Percentiles rank a stretch among this genome's conserved stretches.
Conservation (phyloP, 2,113 vertebrate species). For the Riparia riparia region DNA sequence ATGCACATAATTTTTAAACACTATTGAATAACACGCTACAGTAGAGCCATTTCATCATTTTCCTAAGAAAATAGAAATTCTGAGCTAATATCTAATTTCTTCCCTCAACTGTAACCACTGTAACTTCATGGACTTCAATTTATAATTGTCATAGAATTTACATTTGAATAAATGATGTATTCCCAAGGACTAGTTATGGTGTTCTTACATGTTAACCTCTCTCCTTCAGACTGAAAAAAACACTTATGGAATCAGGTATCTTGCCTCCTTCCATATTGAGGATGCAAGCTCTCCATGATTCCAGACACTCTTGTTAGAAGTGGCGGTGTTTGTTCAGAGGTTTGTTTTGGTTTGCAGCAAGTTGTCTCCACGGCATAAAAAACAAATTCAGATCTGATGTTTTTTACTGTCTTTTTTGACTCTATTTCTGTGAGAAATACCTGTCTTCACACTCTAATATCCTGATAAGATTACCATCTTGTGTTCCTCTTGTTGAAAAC, state of each 20-base stretch:
- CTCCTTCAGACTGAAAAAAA: background rate
- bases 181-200: background rate
- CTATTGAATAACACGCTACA: background rate
- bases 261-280: rapidly evolving
- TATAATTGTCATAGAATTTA: background rate
- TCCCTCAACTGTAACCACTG: background rate
- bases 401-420: background rate
- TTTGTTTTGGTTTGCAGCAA: background rate
- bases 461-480: background rate
- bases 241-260: background rate
- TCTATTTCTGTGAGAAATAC: background rate
- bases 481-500: background rate
- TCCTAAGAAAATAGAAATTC: background rate
- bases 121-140: background rate
- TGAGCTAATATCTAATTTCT: background rate
- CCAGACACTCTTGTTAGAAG: background rate
- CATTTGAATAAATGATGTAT: background rate
- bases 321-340: background rate
- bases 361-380: background rate
- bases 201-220: background rate
- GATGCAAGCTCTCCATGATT: background rate
- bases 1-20: background rate
- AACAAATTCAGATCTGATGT: background rate
- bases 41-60: background rate
- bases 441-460: rapidly evolving